Percentiles rank a stretch among this genome's conserved stretches.
phyloP scores from a whole-genome alignment of 2,113 vertebrate species.

The Salvelinus fontinalis region DNA sequence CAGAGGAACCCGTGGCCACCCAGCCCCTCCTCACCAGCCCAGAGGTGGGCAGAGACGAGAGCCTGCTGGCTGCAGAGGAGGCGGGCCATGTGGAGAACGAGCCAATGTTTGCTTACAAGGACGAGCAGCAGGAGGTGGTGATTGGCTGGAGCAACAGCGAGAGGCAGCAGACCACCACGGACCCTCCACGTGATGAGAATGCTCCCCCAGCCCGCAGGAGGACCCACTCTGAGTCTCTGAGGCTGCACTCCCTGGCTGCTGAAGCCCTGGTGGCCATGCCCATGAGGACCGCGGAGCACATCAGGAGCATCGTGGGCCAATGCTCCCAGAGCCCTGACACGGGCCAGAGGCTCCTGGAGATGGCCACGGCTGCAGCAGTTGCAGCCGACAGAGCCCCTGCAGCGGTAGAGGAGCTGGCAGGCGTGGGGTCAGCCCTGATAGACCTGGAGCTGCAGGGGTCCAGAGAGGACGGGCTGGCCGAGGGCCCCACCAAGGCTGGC shows the following conservation, averaged over 20 bases:
- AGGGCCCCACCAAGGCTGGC: slow-evolving; percentile 86
- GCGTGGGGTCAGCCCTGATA: slow-evolving; percentile 66
- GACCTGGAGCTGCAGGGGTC: slow-evolving; percentile 67
- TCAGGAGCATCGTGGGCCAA: slow-evolving; percentile 65
- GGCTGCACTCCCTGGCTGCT: slow-evolving; percentile 92
- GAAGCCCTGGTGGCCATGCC: slow-evolving; percentile 96
- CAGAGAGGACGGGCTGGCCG: slow-evolving; percentile 50
- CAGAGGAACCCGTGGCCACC: slow-evolving; percentile 79
- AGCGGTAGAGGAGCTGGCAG: slow-evolving; percentile 67
- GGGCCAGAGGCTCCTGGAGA: slow-evolving; percentile 69
- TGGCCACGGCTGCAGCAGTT: slow-evolving; percentile 60
- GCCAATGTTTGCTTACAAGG: slow-evolving; percentile 45
- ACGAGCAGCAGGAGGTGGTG: slow-evolving; percentile 71
- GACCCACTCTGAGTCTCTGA: slow-evolving; percentile 92
- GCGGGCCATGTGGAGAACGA: neutral
- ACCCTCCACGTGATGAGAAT: slow-evolving; percentile 79
- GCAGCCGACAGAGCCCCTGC: slow-evolving; percentile 60
- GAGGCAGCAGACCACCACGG: slow-evolving; percentile 53
- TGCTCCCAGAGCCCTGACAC: slow-evolving; percentile 59
- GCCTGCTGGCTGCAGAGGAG: slow-evolving; percentile 42
- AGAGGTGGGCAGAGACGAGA: slow-evolving; percentile 74
- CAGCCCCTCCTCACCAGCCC: slow-evolving; percentile 76
- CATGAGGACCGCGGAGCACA: slow-evolving; percentile 82
- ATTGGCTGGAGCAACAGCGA: slow-evolving; percentile 77
- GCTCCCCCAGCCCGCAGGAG: slow-evolving; percentile 87